Conservation (phyloP, 2,888 invertebrate genomes). For the Aquatica leii region DNA sequence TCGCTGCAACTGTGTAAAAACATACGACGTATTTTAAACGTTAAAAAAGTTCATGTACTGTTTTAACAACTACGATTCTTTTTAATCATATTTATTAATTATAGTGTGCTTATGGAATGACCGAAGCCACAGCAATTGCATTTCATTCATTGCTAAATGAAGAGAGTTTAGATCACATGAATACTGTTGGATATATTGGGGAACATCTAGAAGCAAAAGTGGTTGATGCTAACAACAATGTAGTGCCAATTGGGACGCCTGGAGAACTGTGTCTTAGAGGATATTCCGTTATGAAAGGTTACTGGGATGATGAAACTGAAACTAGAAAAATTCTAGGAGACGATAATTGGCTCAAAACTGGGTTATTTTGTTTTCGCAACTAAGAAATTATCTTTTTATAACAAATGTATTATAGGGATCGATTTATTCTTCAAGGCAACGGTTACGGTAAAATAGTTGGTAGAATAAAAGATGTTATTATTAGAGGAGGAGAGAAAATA, state of each 20-base stretch:
- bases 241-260: conserved; percentile 73
- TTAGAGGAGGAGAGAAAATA: conserved; percentile 84
- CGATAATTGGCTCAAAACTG: conserved; percentile 85
- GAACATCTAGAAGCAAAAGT: conserved; percentile 71
- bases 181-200: conserved; percentile 65
- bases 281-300: conserved; percentile 78
- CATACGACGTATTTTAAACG: conserved; percentile 61
- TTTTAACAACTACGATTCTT: neutral
- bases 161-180: conserved; percentile 55
- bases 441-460: conserved; percentile 79
- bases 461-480: conserved; percentile 79
- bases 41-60: conserved; percentile 63
- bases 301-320: conserved; percentile 81
- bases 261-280: conserved; percentile 83
- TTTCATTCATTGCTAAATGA: conserved; percentile 66
- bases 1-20: conserved; percentile 68
- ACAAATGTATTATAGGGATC: conserved; percentile 66
- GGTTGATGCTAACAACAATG: conserved; percentile 69
- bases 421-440: conserved; percentile 70
- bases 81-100: too few relatives aligned
- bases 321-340: conserved; percentile 72
- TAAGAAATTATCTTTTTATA: neutral
- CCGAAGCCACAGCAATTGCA: conserved; percentile 67
- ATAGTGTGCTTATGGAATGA: conserved; percentile 69
- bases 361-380: conserved; percentile 61